Base-by-base conservation (phyloP, 2,888 invertebrate species). In the Cephus sareptanus region DNA sequence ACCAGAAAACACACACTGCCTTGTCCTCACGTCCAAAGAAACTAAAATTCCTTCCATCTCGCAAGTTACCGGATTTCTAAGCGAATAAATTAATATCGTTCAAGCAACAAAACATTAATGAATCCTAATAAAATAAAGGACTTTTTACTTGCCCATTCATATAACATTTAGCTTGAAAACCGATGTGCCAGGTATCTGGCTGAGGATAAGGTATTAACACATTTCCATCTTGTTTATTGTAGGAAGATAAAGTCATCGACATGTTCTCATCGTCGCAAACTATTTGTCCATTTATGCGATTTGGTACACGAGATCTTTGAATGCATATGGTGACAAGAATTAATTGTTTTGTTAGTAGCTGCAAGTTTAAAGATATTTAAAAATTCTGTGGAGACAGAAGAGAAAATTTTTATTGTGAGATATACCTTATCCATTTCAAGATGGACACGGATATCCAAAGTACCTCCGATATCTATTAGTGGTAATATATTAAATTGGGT, bases 401-500 rank as follows among this genome's bases (percentile, higher is more conserved):
- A 73, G 23, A 30, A 0, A 12, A 9, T 11, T 23, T 37, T 11
- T 71, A 40, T n/a, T 11, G 34, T 31, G 3, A 31, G 40, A 37
- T 80, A 82, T 88, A 92, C 92, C 84, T 92, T 82, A 79, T 91
- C 87, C 73, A 90, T 83, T 83, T 92, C 91, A 71, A 92, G 85
- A 82, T 89, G 90, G 75, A 91, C 84, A 69, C 86, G 87, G 79
- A 93, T 90, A 75, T 91, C 91, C 2, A 93, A 88, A 6, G 92
- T 92, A 69, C 93, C 93, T 34, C 93, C 93, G 79, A 92, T 91
- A 80, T 93, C 93, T 37, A 92, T 87, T 78, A 92, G 89, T 13
- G 92, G 92, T 69, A 92, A 82, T 81, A 92, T 87, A 79, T 92
- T 89, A 83, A 92, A 92, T 76, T 91, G 91, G 3, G 89, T 87